Base-by-base conservation (phyloP, 2,113 vertebrate species). In the Elephas maximus region DNA sequence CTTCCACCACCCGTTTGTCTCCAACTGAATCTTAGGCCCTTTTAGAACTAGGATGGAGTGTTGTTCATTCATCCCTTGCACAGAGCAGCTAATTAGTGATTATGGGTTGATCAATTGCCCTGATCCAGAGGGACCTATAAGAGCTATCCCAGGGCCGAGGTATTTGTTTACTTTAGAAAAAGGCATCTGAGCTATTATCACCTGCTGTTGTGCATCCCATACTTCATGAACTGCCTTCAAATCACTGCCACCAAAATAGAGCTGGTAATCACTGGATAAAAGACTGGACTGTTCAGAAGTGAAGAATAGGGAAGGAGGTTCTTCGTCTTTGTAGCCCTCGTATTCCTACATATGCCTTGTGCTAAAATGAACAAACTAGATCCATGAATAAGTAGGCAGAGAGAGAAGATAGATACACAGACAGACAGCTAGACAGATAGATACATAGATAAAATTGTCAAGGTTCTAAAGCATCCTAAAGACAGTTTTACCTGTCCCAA, bases 71-170 rank as follows among this genome's bases (percentile, higher is more conserved):
- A 33, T 73, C n/a, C 20, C 12, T 95, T 92, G 78, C 28, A 63
- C 48, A 79, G 20, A 94, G 30, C 23, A 92, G 20, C 62, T 88
- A 88, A 94, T 94, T 85, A 92, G 85, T 79, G 91, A 78, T 82
- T 88, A 94, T 71, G 37, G 30, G 23, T 93, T 95, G 73, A 96
- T 69, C 90, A 73, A 82, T 90, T 60, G 48, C 2, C 67, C 77
- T 44, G 45, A 45, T 73, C 60, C 80, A 74, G 81, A 69, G 80
- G n/a, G 65, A 82, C 63, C 60, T 24, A 69, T 30, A 83, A 89
- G n/a, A 88, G 28, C 44, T 93, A 45, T 71, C 21, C 6, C 65
- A 81, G 53, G 11, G 41, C 37, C 48, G 71, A 0, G 78, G 9
- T 12, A 44, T 84, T 69, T 95, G 44, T 63, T 94, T 82, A 51